Evolutionary conservation across 2,113 vertebrate species (phyloP).

Genomic region (Myanophis thanlyinensis): DNA sequence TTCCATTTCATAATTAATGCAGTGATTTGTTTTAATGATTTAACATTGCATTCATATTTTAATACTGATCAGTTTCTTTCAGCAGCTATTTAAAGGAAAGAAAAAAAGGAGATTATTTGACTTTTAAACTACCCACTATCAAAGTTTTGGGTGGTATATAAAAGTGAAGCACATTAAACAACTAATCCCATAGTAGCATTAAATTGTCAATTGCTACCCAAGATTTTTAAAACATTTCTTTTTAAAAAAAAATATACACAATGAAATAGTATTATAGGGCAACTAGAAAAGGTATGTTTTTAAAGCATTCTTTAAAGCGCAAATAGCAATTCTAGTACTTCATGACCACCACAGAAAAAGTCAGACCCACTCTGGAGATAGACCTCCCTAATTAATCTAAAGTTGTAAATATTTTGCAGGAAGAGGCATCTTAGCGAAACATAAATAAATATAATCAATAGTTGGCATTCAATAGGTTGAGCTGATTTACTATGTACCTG

Average conservation of each 20-base stretch:
- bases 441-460: neutral
- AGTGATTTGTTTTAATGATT: neutral
- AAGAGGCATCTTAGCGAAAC: neutral
- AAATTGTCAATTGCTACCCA: neutral
- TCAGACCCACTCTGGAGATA: neutral
- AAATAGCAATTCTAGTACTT: neutral
- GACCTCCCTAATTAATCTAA: neutral
- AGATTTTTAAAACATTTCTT: neutral
- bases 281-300: neutral
- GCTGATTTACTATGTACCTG: neutral
- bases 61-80: neutral
- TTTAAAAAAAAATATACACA: neutral
- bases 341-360: neutral
- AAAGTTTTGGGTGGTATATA: neutral
- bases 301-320: neutral
- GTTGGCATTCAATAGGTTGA: neutral
- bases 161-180: neutral
- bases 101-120: neutral
- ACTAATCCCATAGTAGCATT: neutral
- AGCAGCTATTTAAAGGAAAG: neutral
- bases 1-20: neutral
- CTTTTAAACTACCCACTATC: neutral
- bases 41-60: neutral
- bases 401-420: neutral
- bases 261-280: neutral